Evolutionary conservation across 2,797 vertebrate species (phyloP), one percentile per base, ranked within the genome.

Genomic region (Scomberomorus guttatus): DNA sequence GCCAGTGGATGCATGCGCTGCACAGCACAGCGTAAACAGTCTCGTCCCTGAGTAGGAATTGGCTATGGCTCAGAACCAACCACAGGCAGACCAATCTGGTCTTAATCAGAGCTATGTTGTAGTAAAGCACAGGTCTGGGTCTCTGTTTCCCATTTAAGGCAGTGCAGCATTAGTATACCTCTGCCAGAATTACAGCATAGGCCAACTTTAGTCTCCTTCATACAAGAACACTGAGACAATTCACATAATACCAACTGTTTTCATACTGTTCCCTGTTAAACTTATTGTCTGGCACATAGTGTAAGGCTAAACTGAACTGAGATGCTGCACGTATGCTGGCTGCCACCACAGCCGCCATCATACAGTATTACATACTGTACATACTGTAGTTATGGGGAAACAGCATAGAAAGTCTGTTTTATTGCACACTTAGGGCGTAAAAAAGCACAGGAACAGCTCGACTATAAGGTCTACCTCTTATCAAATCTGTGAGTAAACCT

Each of bases 131-230:
- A 92, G 85, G 84, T 84, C 93, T 92, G 84, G 83, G 83, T 90
- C 89, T 91, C 89, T 90, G 89, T 92, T 95, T 95, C 87, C 95
- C 95, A 95, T 96, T 95, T 96, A 96, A 95, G 95, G 95, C 91
- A 95, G 91, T 94, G 89, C 68, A 89, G 87, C 82, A 46, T 88
- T 88, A 80, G 80, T 82, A 86, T 84, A 91, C 80, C 68, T 89
- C 83, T 90, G 89, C 89, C 89, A 94, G 88, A 87, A 87, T 89
- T 82, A 91, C 89, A 89, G 72, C 89, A 91, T 89, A 81, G 80
- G 89, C 85, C 83, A 80, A 88, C 90, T 90, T 89, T 90, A 82
- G 83, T 76, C 75, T 88, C 75, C 51, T 85, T 87, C 87, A 82
- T 88, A 80, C 85, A 90, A 86, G 76, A 92, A 82, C 83, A 84